phyloP scores from a whole-genome alignment of 1,140 invertebrate genomes.

The Neoseiulus cucumeris region DNA sequence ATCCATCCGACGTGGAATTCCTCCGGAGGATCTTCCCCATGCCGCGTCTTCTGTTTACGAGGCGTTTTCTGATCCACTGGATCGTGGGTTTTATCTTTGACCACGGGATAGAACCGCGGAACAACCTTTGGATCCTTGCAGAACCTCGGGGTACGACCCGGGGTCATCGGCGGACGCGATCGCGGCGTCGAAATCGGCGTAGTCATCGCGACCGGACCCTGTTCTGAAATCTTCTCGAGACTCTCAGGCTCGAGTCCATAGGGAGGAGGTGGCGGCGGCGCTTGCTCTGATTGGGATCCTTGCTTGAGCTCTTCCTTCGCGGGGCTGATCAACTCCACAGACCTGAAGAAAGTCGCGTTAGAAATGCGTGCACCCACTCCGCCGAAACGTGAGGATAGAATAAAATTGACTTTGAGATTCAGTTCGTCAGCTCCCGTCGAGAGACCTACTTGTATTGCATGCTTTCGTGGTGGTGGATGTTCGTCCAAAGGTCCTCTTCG shows the following conservation, averaged over 20 bases:
- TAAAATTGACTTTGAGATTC: too few relatives aligned
- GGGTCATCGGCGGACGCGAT: constrained; percentile 11
- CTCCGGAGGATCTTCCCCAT: constrained; percentile 76
- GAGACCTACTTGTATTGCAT: constrained; percentile 11
- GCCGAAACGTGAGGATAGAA: not conserved
- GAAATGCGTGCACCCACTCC: not conserved
- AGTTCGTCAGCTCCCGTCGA: too few relatives aligned
- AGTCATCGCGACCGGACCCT: constrained; percentile 16
- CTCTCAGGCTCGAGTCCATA: constrained; percentile 2
- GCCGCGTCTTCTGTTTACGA: constrained; percentile 70
- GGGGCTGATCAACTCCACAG: constrained; percentile 69
- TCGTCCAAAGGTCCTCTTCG: constrained; percentile 65
- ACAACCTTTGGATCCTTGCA: constrained; percentile 24
- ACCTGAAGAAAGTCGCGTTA: constrained; percentile 44
- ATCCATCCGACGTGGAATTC: constrained; percentile 96
- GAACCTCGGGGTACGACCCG: constrained; percentile 20
- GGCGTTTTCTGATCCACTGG: constrained; percentile 34
- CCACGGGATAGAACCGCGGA: constrained; percentile 77
- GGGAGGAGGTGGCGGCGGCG: constrained; percentile 45
- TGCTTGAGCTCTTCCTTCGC: constrained; percentile 60
- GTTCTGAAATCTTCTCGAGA: constrained; percentile 13
- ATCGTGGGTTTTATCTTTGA: constrained; percentile 45
- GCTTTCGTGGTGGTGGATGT: constrained; percentile 12
- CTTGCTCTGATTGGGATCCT: constrained; percentile 27
- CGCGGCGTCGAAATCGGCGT: constrained; percentile 12